Percentiles rank a stretch among this genome's conserved stretches.
Conservation (phyloP, 2,797 vertebrate genomes). For the Parauchenoglanis ngamensis region DNA sequence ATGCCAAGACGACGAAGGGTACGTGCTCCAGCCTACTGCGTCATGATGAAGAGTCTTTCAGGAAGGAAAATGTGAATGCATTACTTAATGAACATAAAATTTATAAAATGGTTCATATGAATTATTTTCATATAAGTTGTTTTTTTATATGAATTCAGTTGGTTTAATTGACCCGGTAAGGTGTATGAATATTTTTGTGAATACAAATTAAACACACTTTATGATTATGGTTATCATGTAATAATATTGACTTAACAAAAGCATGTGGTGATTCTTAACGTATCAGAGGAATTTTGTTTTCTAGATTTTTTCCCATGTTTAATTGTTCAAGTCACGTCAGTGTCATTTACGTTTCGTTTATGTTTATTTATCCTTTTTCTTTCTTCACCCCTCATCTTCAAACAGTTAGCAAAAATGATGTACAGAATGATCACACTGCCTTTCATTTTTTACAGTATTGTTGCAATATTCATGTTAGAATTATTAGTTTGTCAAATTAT, state of each 20-base stretch:
- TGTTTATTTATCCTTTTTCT: neutral
- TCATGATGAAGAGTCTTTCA: neutral
- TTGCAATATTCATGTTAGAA: neutral
- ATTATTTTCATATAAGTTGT: neutral
- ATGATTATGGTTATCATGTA: no score
- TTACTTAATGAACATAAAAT: neutral
- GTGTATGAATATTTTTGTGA: neutral
- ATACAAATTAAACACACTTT: neutral
- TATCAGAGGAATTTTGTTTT: neutral
- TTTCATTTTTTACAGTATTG: constrained; percentile 7
- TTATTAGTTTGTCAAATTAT: neutral
- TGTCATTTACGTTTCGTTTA: neutral
- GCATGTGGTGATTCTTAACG: neutral
- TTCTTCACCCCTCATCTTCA: neutral
- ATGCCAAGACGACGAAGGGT: neutral
- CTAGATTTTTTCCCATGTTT: neutral
- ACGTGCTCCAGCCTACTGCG: neutral
- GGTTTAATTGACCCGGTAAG: neutral
- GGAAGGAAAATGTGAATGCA: neutral
- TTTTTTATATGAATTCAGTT: neutral
- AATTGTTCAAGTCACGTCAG: neutral
- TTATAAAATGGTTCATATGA: neutral
- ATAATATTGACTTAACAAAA: neutral
- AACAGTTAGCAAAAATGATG: neutral
- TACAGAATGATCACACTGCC: neutral